Evolutionary conservation across 53 echinoderm and acorn worm genomes (phyloP).

Genomic region (Echinometra lucunter): DNA sequence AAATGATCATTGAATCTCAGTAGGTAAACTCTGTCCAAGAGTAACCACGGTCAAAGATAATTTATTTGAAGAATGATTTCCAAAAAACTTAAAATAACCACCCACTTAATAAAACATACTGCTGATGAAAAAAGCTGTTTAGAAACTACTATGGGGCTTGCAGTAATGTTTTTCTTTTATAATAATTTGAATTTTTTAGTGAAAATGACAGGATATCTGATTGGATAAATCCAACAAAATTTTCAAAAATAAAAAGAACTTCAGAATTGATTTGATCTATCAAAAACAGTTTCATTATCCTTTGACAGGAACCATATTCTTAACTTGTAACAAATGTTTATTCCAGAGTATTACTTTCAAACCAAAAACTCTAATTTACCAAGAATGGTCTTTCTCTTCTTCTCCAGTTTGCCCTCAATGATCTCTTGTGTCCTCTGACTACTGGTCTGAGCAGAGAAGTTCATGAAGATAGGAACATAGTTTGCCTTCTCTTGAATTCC

Average conservation of each 20-base stretch:
- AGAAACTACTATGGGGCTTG: background rate
- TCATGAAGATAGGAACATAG: constrained; percentile 95
- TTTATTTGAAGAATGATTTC: no score
- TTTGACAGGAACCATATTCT: background rate
- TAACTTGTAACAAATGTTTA: background rate
- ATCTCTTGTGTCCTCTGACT: constrained; percentile 97
- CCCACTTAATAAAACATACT: background rate
- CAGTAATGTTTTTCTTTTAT: background rate
- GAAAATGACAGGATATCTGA: no score
- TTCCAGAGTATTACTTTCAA: background rate
- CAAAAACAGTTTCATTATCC: background rate
- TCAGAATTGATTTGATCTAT: no score
- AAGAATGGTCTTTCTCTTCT: constrained; percentile 97
- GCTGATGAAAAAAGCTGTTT: background rate
- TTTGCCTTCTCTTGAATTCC: constrained; percentile 90
- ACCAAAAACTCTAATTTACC: constrained; percentile 70
- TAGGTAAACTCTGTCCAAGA: background rate
- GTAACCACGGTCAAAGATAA: background rate
- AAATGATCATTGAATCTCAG: background rate
- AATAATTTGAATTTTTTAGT: background rate
- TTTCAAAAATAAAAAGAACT: no score
- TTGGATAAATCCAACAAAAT: no score
- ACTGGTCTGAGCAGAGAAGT: constrained; percentile 99
- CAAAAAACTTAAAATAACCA: background rate
- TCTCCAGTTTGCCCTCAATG: constrained; percentile 97